Percentiles rank a stretch among this genome's conserved stretches.
Conservation (phyloP, 2,113 vertebrate genomes). For the Dasypus novemcinctus region DNA sequence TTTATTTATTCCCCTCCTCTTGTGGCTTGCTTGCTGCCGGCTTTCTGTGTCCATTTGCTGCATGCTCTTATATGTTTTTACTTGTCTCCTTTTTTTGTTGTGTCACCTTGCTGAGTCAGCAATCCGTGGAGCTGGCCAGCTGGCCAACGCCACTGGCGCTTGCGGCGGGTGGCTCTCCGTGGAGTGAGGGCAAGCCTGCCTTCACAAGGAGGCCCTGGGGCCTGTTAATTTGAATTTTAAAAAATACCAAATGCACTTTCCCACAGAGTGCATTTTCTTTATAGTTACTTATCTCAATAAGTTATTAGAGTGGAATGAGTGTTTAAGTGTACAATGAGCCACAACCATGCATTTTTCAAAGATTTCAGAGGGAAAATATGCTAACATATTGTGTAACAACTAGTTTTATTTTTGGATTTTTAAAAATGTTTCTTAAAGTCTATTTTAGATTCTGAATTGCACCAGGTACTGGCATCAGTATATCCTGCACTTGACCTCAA, state of each 20-base stretch:
- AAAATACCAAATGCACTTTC: neutral
- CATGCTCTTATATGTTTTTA: too few relatives aligned
- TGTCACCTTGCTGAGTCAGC: too few relatives aligned
- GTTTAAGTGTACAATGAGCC: neutral
- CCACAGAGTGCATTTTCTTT: neutral
- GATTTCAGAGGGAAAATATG: neutral
- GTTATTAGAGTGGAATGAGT: neutral
- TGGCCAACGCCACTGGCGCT: too few relatives aligned
- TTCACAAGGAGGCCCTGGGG: too few relatives aligned
- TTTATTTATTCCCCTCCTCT: too few relatives aligned
- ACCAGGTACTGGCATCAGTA: neutral
- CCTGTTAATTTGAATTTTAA: neutral
- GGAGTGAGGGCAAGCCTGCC: too few relatives aligned
- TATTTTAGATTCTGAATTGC: neutral
- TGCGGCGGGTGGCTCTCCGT: too few relatives aligned
- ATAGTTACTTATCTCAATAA: neutral
- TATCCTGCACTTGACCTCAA: neutral
- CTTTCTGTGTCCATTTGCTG: too few relatives aligned
- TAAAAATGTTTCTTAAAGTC: neutral
- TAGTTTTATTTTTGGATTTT: neutral
- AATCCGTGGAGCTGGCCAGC: too few relatives aligned
- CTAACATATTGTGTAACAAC: neutral
- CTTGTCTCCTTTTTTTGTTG: too few relatives aligned
- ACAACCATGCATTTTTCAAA: neutral
- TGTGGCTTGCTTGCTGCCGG: too few relatives aligned